Evolutionary conservation across 2,113 vertebrate genomes (phyloP).

Genomic region (Crotophaga sulcirostris): DNA sequence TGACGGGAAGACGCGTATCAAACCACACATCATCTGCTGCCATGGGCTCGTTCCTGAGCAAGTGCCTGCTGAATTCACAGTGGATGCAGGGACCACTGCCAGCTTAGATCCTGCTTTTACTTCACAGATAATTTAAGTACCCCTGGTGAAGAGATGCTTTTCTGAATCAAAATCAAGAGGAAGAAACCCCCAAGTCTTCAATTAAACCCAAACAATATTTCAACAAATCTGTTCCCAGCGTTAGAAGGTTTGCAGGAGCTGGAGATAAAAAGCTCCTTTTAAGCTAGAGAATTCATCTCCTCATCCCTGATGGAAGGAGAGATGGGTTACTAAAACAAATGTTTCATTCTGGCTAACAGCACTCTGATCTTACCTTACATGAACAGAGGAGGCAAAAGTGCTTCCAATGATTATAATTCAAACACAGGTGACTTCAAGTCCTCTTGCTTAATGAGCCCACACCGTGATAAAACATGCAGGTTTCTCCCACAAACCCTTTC

Average conservation of each 20-base stretch:
- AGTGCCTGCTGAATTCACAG: background rate
- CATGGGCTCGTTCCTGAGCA: accelerated
- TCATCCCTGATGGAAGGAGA: background rate
- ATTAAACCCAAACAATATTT: background rate
- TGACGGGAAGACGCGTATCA: background rate
- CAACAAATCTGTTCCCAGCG: background rate
- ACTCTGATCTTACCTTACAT: background rate
- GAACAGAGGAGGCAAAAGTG: background rate
- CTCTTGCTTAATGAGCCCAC: background rate
- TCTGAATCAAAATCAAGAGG: background rate
- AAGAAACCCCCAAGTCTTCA: background rate
- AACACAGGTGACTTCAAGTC: background rate
- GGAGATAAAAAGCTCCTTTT: background rate
- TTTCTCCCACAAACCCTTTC: background rate
- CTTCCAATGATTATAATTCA: background rate
- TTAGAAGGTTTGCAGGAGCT: background rate
- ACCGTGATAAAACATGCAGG: accelerated
- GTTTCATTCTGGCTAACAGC: background rate
- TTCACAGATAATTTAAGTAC: background rate
- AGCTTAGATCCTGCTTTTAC: background rate
- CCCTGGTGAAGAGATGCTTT: background rate
- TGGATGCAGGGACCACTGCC: background rate
- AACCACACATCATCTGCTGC: background rate
- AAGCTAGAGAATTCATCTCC: background rate
- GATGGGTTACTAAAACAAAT: conserved; percentile 16